Base-by-base conservation (phyloP, 2,113 vertebrate genomes). In the Blennius ocellaris region DNA sequence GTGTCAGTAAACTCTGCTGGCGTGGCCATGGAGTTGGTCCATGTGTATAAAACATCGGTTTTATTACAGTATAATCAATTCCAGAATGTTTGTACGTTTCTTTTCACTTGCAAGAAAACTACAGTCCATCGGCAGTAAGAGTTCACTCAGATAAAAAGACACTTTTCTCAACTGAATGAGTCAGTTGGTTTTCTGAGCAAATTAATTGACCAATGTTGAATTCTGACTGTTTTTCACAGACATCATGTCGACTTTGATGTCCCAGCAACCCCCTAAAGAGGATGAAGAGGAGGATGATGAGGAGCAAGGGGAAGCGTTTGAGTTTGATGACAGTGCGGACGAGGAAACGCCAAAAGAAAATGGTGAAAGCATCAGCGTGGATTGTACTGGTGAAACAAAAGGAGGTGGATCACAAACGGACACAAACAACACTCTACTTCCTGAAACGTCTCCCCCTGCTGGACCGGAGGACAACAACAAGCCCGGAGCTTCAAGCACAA, bases 251-350 rank as follows among this genome's bases (percentile, higher is more conserved):
- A 78, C 81, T 38, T 38, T 67, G 80, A 71, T 67, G 48, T 60
- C 89, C 68, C 86, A 81, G 57, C 89, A 75, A 21, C 85, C 77
- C 1, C 52, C 70, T 6, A 89, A 87, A 63, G 82, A 90, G 10
- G 82, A 87, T 3, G 86, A 79, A 17, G 85, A 90, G 67, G 88
- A 93, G 8, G 86, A 89, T 6, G 89, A 93, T 3, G 91, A 93
- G 44, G 92, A 92, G 63, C 81, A 90, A 45, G 86, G 86, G 37
- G 84, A 93, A 59, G 79, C 41, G 63, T 87, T 90, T 75, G 59
- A 68, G 11, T 92, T 90, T 75, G 90, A 90, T 0, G 90, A 92
- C 79, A 89, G 82, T 36, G 6, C 57, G 0, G 86, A 89, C 6
- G 92, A 92, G 40, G 81, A 82, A 47, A 78, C 75, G 54, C 50